phyloP scores from a whole-genome alignment of 2,888 invertebrate species.

The Notocelia uddmanniana region DNA sequence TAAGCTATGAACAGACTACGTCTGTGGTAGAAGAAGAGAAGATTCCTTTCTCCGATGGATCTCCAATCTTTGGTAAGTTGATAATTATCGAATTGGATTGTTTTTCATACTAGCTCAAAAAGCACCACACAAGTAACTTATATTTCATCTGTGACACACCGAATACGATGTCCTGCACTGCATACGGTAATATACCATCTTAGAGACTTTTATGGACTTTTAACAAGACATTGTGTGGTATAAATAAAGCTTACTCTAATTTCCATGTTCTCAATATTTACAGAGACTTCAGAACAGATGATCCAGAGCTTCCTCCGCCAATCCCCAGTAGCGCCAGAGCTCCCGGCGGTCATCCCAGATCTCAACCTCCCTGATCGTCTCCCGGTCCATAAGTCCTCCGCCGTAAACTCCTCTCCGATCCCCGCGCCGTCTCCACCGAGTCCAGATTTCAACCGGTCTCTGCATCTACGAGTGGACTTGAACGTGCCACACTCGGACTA shows the following conservation, averaged over 20 bases:
- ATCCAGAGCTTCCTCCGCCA: slow-evolving; percentile 41
- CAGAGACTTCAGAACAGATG: slow-evolving; percentile 33
- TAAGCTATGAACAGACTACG: slow-evolving; percentile 9
- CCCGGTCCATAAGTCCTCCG: slow-evolving; percentile 33
- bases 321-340: slow-evolving; percentile 4
- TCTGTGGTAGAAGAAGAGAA: background rate
- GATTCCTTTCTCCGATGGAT: slow-evolving; percentile 13
- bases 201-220: no score
- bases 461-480: slow-evolving; percentile 62
- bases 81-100: background rate
- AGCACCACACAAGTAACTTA: no score
- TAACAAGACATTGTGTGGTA: background rate
- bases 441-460: slow-evolving; percentile 62
- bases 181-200: background rate
- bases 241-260: background rate
- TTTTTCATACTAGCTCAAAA: no score
- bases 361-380: slow-evolving; percentile 35
- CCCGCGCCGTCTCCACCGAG: slow-evolving; percentile 48
- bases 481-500: slow-evolving; percentile 68
- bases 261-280: background rate
- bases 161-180: background rate
- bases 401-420: slow-evolving; percentile 20
- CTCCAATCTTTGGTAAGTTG: slow-evolving; percentile 26
- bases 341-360: slow-evolving; percentile 33
- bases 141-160: no score